Evolutionary conservation across 2,113 vertebrate species (phyloP).

Genomic region (Oenanthe oenanthe): DNA sequence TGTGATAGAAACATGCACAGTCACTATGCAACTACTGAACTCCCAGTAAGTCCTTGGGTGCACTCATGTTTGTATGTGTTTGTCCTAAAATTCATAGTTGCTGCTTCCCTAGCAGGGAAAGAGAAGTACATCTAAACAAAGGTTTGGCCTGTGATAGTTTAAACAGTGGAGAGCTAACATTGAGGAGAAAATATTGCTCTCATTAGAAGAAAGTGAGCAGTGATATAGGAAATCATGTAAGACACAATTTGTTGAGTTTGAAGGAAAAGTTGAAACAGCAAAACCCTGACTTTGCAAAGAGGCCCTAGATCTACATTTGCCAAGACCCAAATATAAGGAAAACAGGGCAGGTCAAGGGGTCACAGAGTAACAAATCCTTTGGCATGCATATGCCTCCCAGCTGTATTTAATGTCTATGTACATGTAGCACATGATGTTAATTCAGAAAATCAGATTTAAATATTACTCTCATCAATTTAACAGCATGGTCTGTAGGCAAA

Average conservation of each 20-base stretch:
- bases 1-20: not conserved
- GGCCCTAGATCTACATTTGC: not conserved
- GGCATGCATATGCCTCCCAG: not conserved
- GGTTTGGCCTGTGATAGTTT: not conserved
- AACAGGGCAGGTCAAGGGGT: not conserved
- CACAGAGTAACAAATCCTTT: not conserved
- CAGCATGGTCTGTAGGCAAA: not conserved
- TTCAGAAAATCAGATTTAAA: not conserved
- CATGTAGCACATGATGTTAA: not conserved
- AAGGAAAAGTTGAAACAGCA: not conserved
- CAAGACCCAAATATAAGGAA: not conserved
- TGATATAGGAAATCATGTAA: not conserved
- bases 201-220: not conserved
- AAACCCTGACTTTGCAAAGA: not conserved
- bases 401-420: not conserved
- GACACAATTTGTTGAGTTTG: not conserved
- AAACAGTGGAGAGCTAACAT: not conserved
- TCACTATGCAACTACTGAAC: not conserved
- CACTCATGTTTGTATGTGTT: rapidly evolving
- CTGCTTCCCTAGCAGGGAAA: not conserved
- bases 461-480: not conserved
- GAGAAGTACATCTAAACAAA: not conserved
- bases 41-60: not conserved
- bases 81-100: not conserved
- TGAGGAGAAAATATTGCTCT: not conserved